Percentiles rank a stretch among this genome's conserved stretches.
These are phyloP conservation scores for Leptinotarsa juncta DNA, from an alignment of 2,888 invertebrate genomes.

Conservation along the genomic window DNA sequence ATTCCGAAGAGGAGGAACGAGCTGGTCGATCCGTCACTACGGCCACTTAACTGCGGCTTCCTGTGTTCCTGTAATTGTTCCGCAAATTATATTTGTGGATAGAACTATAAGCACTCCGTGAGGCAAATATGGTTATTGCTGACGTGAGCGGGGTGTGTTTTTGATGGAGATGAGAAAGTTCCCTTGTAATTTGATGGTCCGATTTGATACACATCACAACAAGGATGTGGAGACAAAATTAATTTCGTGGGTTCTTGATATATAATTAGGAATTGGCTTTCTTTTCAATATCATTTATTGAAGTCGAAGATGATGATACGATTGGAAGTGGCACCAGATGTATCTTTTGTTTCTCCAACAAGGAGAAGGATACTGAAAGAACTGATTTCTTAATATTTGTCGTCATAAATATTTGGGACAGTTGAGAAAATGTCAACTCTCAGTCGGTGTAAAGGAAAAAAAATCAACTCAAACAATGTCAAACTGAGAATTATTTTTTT, in stretches of 20 bases:
- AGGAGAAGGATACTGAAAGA: too few species aligned
- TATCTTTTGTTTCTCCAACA: too few species aligned
- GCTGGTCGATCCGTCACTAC: constrained; percentile 55
- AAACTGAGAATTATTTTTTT: too few species aligned
- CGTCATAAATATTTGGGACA: too few species aligned
- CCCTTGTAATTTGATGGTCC: not conserved
- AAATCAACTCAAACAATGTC: too few species aligned
- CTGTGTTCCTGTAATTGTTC: constrained; percentile 65
- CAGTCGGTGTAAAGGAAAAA: too few species aligned
- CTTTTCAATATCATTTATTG: too few species aligned
- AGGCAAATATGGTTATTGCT: constrained; percentile 63
- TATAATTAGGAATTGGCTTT: too few species aligned
- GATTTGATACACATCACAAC: constrained; percentile 6
- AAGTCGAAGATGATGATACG: too few species aligned
- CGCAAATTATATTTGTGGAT: constrained; percentile 66
- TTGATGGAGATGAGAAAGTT: constrained; percentile 39
- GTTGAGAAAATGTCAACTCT: too few species aligned
- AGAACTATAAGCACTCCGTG: constrained; percentile 61
- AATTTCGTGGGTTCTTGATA: not conserved
- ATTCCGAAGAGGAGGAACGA: constrained; percentile 43
- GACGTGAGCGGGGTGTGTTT: constrained; percentile 55
- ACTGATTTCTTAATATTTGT: too few species aligned
- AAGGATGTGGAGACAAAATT: not conserved
- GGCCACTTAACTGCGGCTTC: constrained; percentile 65
- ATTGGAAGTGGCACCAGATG: too few species aligned